phyloP scores from a whole-genome alignment of 2,113 vertebrate genomes.

The Mus spicilegus region DNA sequence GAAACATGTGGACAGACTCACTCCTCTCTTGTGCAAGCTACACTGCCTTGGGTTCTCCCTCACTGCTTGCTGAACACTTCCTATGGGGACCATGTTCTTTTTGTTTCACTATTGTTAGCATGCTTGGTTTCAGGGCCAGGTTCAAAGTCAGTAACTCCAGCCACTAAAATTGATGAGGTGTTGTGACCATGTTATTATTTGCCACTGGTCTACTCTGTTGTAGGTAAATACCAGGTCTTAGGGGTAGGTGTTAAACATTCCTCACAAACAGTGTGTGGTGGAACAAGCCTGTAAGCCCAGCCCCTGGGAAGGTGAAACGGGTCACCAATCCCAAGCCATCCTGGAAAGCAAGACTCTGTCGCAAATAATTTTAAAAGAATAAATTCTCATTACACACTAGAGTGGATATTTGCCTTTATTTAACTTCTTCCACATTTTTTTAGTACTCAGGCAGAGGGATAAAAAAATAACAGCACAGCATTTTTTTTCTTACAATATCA shows the following conservation, averaged over 20 bases:
- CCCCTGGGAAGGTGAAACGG: too few species aligned
- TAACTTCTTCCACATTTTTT: constrained; percentile 4
- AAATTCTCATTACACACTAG: neutral
- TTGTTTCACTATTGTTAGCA: neutral
- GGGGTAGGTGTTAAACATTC: neutral
- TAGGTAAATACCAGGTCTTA: neutral
- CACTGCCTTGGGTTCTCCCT: neutral
- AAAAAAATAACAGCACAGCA: neutral
- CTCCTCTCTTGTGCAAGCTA: neutral
- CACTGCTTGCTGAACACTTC: neutral
- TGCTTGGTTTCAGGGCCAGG: constrained; percentile 27
- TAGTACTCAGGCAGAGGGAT: neutral
- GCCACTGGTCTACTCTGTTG: neutral
- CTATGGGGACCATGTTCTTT: neutral
- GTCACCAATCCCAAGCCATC: neutral
- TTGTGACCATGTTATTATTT: neutral
- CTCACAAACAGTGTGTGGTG: neutral
- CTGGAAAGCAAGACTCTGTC: neutral
- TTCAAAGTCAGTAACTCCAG: constrained; percentile 21
- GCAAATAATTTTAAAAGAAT: neutral
- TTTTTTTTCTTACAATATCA: constrained; percentile 32
- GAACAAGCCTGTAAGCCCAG: neutral
- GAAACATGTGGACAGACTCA: neutral
- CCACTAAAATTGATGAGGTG: neutral
- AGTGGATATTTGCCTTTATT: neutral